Evolutionary conservation across 1,140 invertebrate species (phyloP).

Genomic region (Aphelinus atriplicis): DNA sequence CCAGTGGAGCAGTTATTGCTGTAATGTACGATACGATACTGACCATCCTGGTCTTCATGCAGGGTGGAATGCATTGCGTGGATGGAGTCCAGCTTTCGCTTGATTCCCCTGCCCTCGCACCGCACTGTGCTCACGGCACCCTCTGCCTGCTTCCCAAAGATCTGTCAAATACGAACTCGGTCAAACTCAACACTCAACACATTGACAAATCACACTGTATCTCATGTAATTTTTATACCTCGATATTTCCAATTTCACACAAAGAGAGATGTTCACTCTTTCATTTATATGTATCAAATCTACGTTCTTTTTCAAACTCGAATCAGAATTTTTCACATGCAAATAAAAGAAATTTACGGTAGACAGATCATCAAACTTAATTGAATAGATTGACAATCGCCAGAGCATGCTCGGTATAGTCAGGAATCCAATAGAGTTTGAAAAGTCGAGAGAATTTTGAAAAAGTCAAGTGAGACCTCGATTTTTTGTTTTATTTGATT

Average conservation of each 20-base stretch:
- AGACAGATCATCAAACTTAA: constrained; percentile 28
- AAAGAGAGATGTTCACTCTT: neutral
- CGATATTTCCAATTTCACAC: neutral
- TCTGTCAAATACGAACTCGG: constrained; percentile 67
- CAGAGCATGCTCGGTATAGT: constrained; percentile 31
- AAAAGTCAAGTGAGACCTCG: constrained; percentile 28
- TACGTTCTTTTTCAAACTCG: constrained; percentile 31
- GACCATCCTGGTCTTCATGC: constrained; percentile 68
- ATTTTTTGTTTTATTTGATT: constrained; percentile 42
- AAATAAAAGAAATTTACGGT: constrained; percentile 27
- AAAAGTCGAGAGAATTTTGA: constrained; percentile 31
- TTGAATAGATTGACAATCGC: constrained; percentile 22
- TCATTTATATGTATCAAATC: neutral
- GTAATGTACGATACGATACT: constrained; percentile 64
- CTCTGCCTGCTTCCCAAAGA: constrained; percentile 66
- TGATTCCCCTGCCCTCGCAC: constrained; percentile 66
- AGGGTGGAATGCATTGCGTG: constrained; percentile 66
- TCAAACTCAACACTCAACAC: constrained; percentile 64
- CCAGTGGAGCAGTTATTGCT: constrained; percentile 43
- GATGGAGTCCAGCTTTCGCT: constrained; percentile 67
- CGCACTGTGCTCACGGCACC: constrained; percentile 65
- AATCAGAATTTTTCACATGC: constrained; percentile 29
- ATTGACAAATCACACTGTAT: constrained; percentile 48
- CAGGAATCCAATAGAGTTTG: constrained; percentile 33
- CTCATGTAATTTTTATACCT: neutral